Percentiles rank a stretch among this genome's conserved stretches.
Evolutionary conservation across 2,888 invertebrate species (phyloP).

Genomic region (Operophtera brumata): DNA sequence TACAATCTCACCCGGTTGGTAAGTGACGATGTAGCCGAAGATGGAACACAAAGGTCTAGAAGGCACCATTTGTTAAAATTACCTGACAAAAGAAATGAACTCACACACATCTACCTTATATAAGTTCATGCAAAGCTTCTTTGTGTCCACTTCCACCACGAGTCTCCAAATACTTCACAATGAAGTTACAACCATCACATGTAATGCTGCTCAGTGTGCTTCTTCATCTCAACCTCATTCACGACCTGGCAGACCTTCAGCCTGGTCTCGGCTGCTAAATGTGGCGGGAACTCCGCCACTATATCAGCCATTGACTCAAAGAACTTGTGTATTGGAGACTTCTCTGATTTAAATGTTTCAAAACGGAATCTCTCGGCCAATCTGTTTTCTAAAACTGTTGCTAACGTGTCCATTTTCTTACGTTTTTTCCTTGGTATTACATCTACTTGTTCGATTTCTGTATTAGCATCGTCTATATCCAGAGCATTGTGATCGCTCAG

Average conservation of each 20-base stretch:
- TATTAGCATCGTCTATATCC: not conserved
- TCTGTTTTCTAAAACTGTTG: conserved; percentile 12
- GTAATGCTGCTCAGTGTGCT: conserved; percentile 5
- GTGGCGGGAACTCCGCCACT: conserved; percentile 25
- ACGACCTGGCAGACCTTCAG: conserved; percentile 22
- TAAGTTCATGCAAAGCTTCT: too few relatives aligned
- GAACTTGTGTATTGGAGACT: conserved; percentile 22
- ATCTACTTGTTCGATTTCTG: not conserved
- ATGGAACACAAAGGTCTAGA: too few relatives aligned
- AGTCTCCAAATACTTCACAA: too few relatives aligned
- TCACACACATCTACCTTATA: too few relatives aligned
- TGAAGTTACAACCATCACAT: conserved; percentile 5
- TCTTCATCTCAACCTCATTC: conserved; percentile 23
- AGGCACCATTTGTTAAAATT: too few relatives aligned
- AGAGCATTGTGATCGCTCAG: not conserved
- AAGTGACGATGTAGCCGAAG: too few relatives aligned
- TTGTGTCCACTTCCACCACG: too few relatives aligned
- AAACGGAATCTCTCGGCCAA: conserved; percentile 11
- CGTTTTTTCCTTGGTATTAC: conserved; percentile 7
- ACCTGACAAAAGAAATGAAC: too few relatives aligned
- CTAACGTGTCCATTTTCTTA: conserved; percentile 13
- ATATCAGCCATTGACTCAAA: conserved; percentile 31
- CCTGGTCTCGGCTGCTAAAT: conserved; percentile 20
- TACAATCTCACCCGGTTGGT: too few relatives aligned
- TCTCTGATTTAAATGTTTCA: not conserved